Evolutionary conservation across 1,140 invertebrate species (phyloP).

Genomic region (Pogonomyrmex barbatus): DNA sequence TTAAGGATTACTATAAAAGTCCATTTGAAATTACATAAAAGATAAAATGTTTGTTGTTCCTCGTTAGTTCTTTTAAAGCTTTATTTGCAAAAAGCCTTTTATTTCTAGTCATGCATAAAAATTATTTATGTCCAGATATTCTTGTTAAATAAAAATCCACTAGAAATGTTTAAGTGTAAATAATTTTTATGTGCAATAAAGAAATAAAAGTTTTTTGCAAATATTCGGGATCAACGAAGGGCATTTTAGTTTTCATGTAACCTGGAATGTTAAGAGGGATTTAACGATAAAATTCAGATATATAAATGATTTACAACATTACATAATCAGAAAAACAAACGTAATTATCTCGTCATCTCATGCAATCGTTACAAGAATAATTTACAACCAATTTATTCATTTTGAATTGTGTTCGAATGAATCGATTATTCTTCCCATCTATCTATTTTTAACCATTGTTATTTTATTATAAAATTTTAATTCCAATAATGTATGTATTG

Average conservation of each 20-base stretch:
- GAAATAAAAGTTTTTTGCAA: not conserved
- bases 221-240: not conserved
- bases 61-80: not conserved
- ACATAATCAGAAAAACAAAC: conserved; percentile 30
- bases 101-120: not conserved
- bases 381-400: conserved; percentile 31
- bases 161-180: not conserved
- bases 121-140: not conserved
- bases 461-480: not conserved
- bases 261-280: not conserved
- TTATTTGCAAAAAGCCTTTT: not conserved
- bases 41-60: not conserved
- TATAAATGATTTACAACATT: conserved; percentile 47
- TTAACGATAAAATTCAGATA: not conserved
- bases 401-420: not conserved
- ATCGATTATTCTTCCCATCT: conserved; percentile 11
- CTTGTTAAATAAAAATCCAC: not conserved
- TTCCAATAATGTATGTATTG: too few relatives aligned
- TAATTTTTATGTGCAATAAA: not conserved
- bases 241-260: conserved; percentile 19
- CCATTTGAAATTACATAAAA: conserved; percentile 2
- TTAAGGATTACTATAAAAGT: conserved; percentile 22
- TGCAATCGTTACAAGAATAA: not conserved
- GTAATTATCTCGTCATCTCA: not conserved
- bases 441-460: conserved; percentile 17